Conservation (phyloP, 2,888 invertebrate genomes). For the Latrodectus hesperus region DNA sequence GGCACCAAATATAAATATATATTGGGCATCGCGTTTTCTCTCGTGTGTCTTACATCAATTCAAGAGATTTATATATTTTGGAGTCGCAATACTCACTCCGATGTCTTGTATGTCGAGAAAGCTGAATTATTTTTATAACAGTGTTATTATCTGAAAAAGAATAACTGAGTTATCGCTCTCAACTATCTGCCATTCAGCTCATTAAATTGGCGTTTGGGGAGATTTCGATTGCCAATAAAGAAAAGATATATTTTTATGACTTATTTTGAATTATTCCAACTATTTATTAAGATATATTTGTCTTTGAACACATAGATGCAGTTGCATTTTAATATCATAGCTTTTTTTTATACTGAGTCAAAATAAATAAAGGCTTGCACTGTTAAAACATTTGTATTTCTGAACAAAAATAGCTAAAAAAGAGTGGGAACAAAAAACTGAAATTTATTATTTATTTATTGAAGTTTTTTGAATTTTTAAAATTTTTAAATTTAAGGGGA, state of each 20-base stretch:
- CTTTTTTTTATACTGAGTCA: too few species aligned
- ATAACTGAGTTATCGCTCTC: background rate
- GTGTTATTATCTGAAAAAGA: slow-evolving; percentile 2
- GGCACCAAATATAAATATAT: slow-evolving; percentile 7
- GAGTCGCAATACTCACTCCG: background rate
- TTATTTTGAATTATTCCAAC: background rate
- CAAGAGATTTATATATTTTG: background rate
- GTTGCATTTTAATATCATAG: background rate
- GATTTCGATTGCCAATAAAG: slow-evolving; percentile 2
- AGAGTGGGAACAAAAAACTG: too few species aligned
- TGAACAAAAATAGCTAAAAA: too few species aligned
- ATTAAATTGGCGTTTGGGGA: slow-evolving; percentile 6
- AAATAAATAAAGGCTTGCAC: too few species aligned
- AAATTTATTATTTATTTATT: too few species aligned
- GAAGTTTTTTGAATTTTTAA: too few species aligned
- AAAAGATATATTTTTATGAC: background rate
- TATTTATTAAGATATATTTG: background rate
- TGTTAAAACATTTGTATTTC: too few species aligned
- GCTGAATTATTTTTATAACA: background rate
- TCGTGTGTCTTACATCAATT: background rate
- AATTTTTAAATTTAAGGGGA: too few species aligned
- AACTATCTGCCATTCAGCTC: slow-evolving; percentile 17
- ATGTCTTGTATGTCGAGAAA: background rate
- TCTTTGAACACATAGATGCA: background rate
- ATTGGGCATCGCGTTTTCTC: background rate